Percentiles rank a stretch among this genome's conserved stretches.
phyloP scores from a whole-genome alignment of 2,888 invertebrate species.

The Alloscopus bannaensis region DNA sequence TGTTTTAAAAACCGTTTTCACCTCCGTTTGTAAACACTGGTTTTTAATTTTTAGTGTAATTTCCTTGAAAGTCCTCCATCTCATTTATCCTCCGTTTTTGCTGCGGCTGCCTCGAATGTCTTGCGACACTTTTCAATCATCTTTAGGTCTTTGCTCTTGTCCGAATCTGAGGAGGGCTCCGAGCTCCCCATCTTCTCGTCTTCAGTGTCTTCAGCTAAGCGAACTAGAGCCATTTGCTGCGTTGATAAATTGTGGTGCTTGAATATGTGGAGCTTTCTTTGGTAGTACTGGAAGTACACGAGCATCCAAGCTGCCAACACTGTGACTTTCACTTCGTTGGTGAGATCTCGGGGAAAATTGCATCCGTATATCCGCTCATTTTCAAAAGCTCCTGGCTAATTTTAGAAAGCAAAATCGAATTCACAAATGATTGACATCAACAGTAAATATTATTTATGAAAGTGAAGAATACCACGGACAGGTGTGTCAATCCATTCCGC shows the following conservation, averaged over 20 bases:
- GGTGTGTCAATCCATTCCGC: constrained; percentile 59
- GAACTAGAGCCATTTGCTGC: constrained; percentile 12
- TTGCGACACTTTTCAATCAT: background rate
- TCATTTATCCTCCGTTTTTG: background rate
- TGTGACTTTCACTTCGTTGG: constrained; percentile 30
- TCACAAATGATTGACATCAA: background rate
- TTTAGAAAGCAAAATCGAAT: background rate
- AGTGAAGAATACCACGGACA: background rate
- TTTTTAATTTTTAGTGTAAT: background rate
- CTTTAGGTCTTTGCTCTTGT: constrained; percentile 8
- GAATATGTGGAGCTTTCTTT: constrained; percentile 13
- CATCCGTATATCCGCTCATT: constrained; percentile 48
- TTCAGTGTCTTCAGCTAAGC: constrained; percentile 28
- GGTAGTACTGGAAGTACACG: constrained; percentile 21
- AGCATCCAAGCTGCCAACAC: constrained; percentile 51
- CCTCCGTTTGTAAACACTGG: too few species aligned
- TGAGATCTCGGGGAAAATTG: constrained; percentile 45
- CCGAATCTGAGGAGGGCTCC: constrained; percentile 30
- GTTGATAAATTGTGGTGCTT: constrained; percentile 13
- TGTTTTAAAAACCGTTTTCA: too few species aligned
- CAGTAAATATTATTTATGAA: too few species aligned
- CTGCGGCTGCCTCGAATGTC: constrained; percentile 24
- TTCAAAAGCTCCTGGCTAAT: constrained; percentile 41
- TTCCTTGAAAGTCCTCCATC: background rate
- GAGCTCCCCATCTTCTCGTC: constrained; percentile 13